A percentile compares a stretch with the other conserved stretches of the same genome.
Evolutionary conservation across 2,888 invertebrate genomes (phyloP).

Genomic region (Macaria liturata): DNA sequence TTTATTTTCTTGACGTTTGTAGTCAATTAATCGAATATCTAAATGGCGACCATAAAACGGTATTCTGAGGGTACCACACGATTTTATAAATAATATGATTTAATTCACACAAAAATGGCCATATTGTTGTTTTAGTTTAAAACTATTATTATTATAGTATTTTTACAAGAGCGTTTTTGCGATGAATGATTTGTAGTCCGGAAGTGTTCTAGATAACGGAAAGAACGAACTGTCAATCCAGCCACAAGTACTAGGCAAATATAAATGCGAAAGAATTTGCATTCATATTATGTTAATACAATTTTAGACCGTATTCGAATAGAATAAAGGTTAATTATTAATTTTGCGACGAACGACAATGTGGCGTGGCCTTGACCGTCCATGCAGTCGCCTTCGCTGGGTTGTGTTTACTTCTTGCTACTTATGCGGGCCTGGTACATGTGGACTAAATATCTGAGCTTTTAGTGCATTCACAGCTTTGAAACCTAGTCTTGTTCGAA

Average conservation of each 20-base stretch:
- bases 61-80: too few relatives aligned
- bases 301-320: conserved; percentile 16
- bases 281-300: conserved; percentile 11
- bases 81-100: too few relatives aligned
- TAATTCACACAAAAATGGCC: too few relatives aligned
- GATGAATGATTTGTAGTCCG: conserved; percentile 8
- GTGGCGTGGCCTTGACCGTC: conserved; percentile 54
- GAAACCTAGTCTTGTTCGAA: conserved; percentile 12
- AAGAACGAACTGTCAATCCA: conserved; percentile 18
- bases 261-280: conserved; percentile 42
- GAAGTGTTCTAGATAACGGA: conserved; percentile 24
- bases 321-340: conserved; percentile 22
- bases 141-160: too few relatives aligned
- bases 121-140: too few relatives aligned
- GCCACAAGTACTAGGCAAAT: conserved; percentile 35
- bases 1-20: too few relatives aligned
- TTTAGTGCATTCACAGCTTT: conserved; percentile 29
- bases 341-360: conserved; percentile 22
- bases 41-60: too few relatives aligned
- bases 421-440: conserved; percentile 51
- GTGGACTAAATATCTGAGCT: conserved; percentile 39
- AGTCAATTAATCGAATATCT: too few relatives aligned
- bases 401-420: conserved; percentile 42
- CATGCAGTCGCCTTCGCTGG: conserved; percentile 45
- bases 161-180: too few relatives aligned